These are phyloP conservation scores for Botia kubotai DNA, from an alignment of 2,797 vertebrate genomes.

Conservation along the genomic window DNA sequence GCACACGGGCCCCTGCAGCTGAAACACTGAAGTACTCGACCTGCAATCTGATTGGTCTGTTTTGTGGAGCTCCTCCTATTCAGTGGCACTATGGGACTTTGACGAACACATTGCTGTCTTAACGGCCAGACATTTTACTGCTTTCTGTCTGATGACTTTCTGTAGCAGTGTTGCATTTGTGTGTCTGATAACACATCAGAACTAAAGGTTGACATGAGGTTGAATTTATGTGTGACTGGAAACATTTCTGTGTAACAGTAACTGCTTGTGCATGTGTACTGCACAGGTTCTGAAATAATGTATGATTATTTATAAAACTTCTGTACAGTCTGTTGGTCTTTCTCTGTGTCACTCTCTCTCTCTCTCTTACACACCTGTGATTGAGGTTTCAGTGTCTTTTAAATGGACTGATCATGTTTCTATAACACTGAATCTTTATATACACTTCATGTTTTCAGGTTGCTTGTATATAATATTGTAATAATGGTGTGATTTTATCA, in stretches of 20 bases:
- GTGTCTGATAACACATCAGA: conserved; percentile 10
- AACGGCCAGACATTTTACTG: conserved; percentile 24
- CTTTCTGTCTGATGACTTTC: conserved; percentile 28
- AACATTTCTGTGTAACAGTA: neutral
- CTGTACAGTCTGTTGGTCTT: neutral
- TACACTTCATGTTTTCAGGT: conserved; percentile 22
- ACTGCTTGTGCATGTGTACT: conserved; percentile 16
- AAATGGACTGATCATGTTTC: conserved; percentile 26
- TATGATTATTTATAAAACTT: neutral
- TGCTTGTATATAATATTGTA: conserved; percentile 25
- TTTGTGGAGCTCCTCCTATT: conserved; percentile 25
- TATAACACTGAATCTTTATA: conserved; percentile 24
- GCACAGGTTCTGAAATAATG: conserved; percentile 1
- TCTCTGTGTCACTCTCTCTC: neutral
- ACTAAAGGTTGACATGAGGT: conserved; percentile 6
- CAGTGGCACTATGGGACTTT: neutral
- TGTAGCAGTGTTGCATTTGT: conserved; percentile 26
- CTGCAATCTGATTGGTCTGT: neutral
- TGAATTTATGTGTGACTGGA: neutral
- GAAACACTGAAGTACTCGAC: too few species aligned
- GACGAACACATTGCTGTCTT: conserved; percentile 2
- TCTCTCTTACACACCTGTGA: neutral
- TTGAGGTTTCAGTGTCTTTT: conserved; percentile 20
- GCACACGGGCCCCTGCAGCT: conserved; percentile 80
- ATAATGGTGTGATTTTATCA: conserved; percentile 7